These are phyloP conservation scores for Acanthochromis polyacanthus DNA, from an alignment of 2,113 vertebrate genomes.

Conservation along the genomic window DNA sequence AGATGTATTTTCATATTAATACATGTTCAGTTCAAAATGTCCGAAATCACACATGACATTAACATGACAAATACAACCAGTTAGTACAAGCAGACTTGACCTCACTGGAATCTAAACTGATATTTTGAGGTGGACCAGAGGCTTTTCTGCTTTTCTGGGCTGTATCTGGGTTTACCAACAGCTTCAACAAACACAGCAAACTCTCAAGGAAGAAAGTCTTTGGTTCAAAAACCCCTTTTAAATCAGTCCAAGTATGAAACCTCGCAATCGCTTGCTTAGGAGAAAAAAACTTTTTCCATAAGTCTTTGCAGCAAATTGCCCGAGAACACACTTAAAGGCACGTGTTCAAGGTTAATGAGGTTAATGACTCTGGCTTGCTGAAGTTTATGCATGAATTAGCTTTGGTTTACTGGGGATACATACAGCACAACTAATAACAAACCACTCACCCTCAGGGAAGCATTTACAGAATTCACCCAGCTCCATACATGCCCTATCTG, in stretches of 20 bases:
- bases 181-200: conserved; percentile 3
- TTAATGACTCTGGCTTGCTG: background rate
- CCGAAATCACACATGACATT: too few relatives aligned
- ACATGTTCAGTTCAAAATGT: too few relatives aligned
- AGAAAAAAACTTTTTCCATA: background rate
- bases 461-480: background rate
- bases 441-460: background rate
- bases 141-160: background rate
- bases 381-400: conserved; percentile 1
- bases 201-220: conserved; percentile 11
- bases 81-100: too few relatives aligned
- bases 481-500: background rate
- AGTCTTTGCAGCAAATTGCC: background rate
- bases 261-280: background rate
- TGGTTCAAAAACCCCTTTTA: background rate
- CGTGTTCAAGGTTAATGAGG: background rate
- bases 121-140: too few relatives aligned
- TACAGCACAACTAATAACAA: background rate
- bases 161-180: background rate
- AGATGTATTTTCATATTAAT: too few relatives aligned
- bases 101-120: too few relatives aligned
- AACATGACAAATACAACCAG: too few relatives aligned
- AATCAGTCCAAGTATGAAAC: background rate
- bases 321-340: background rate
- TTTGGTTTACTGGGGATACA: background rate